These are phyloP conservation scores for Catharus bicknelli DNA, from an alignment of 2,113 vertebrate genomes.

Conservation along the genomic window DNA sequence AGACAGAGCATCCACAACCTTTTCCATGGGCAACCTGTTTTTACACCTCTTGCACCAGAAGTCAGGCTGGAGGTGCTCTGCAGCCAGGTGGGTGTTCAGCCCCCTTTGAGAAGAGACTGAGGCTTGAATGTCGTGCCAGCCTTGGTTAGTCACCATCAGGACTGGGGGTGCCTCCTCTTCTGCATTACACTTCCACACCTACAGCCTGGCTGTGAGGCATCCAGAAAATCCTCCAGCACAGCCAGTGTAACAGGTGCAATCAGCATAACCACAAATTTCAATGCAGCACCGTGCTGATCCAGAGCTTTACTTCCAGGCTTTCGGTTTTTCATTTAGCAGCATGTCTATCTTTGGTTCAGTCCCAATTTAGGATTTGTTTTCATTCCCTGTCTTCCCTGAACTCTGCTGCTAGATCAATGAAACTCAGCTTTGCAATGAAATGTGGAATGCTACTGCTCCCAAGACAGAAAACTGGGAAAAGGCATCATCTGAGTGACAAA, in stretches of 20 bases:
- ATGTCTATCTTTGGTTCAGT: constrained; percentile 32
- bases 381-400: not conserved
- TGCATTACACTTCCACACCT: not conserved
- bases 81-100: not conserved
- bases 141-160: not conserved
- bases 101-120: not conserved
- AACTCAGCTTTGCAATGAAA: not conserved
- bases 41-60: not conserved
- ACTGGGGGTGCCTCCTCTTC: not conserved
- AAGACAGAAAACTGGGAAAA: constrained; percentile 32
- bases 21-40: not conserved
- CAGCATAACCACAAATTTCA: not conserved
- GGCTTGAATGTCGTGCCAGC: not conserved
- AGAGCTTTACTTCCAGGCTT: constrained; percentile 12
- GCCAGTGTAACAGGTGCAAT: not conserved
- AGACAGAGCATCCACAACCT: not conserved
- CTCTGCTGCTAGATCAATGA: constrained; percentile 12
- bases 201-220: not conserved
- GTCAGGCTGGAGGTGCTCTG: not conserved
- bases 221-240: not conserved
- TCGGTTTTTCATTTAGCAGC: constrained; percentile 5
- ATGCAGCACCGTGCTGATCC: not conserved
- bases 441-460: not conserved
- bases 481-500: constrained; percentile 1
- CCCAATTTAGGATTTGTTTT: constrained; percentile 46